phyloP scores from a whole-genome alignment of 2,888 invertebrate genomes.

The Alloscopus bannaensis region DNA sequence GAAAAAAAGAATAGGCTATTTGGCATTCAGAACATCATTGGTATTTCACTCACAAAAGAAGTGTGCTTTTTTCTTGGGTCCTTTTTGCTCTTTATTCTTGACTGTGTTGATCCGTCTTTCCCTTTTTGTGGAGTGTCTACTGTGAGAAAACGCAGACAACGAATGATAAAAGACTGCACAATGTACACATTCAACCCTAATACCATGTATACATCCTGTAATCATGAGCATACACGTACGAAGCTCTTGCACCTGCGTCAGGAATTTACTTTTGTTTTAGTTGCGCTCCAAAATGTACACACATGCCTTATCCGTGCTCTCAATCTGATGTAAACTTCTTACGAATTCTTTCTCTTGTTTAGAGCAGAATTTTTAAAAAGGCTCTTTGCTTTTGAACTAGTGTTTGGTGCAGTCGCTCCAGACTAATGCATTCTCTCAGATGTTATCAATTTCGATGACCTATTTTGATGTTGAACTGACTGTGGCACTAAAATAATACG shows the following conservation, averaged over 20 bases:
- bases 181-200: no score
- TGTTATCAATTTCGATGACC: conserved; percentile 47
- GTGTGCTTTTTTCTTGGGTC: not conserved
- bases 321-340: not conserved
- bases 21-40: conserved; percentile 1
- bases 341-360: not conserved
- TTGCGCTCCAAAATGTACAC: not conserved
- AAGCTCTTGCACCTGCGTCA: no score
- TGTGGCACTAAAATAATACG: conserved; percentile 26
- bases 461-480: conserved; percentile 39
- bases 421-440: not conserved
- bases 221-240: no score
- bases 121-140: not conserved
- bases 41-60: conserved; percentile 9
- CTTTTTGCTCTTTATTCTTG: not conserved
- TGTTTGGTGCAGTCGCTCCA: not conserved
- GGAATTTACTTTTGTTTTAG: not conserved
- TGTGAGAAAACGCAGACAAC: no score
- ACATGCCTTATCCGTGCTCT: not conserved
- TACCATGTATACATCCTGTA: no score
- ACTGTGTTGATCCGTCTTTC: not conserved
- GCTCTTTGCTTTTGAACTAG: not conserved
- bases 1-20: not conserved
- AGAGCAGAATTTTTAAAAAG: not conserved
- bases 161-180: no score